phyloP scores from a whole-genome alignment of 1,140 invertebrate species.

The Drosophila lowei region DNA sequence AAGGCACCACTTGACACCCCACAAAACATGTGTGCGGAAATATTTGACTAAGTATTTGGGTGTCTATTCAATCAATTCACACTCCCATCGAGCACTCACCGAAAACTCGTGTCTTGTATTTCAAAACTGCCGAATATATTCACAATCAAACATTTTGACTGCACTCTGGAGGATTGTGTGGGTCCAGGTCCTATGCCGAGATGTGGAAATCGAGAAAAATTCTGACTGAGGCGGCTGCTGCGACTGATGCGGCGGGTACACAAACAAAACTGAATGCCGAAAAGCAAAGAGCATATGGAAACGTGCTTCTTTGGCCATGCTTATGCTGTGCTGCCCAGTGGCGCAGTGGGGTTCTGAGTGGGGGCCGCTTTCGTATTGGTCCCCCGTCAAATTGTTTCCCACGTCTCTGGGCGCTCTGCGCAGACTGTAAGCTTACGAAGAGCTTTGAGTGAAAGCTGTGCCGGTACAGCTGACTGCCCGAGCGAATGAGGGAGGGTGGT shows the following conservation, averaged over 20 bases:
- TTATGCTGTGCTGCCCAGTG: slow-evolving; percentile 53
- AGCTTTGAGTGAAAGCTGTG: slow-evolving; percentile 58
- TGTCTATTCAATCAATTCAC: slow-evolving; percentile 3
- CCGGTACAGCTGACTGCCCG: slow-evolving; percentile 49
- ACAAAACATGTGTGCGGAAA: slow-evolving; percentile 15
- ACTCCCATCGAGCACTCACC: slow-evolving; percentile 14
- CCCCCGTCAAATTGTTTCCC: background rate
- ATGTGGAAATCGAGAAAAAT: slow-evolving; percentile 34
- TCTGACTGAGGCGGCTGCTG: slow-evolving; percentile 20
- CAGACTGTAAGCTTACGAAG: slow-evolving; percentile 54
- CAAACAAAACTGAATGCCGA: slow-evolving; percentile 70
- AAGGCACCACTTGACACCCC: too few species aligned
- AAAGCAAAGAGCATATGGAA: slow-evolving; percentile 69
- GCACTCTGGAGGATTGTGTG: background rate
- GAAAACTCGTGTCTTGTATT: slow-evolving; percentile 10
- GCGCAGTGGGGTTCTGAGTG: slow-evolving; percentile 6
- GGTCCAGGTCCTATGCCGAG: slow-evolving; percentile 1
- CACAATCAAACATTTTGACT: slow-evolving; percentile 17
- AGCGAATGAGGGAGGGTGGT: background rate
- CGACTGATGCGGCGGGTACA: slow-evolving; percentile 15
- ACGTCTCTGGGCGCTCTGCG: slow-evolving; percentile 46
- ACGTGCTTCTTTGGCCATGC: slow-evolving; percentile 54
- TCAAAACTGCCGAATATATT: slow-evolving; percentile 10
- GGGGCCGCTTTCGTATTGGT: background rate
- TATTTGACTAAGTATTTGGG: background rate